Percentiles rank a stretch among this genome's conserved stretches.
phyloP scores from a whole-genome alignment of 2,113 vertebrate species.

The Gobiocypris rarus region DNA sequence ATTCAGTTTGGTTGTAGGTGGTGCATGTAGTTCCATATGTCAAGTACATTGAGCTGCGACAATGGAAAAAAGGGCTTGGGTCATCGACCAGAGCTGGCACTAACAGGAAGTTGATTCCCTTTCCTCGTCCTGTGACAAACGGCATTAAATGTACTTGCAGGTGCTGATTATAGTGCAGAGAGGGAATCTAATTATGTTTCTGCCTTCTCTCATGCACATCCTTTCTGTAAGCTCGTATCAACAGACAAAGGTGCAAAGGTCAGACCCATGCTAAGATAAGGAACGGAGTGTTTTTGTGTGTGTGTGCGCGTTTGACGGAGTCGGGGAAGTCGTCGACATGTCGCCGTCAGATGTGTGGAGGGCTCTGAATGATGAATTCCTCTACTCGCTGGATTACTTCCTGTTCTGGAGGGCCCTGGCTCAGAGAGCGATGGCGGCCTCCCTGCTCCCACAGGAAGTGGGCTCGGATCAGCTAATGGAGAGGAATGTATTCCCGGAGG shows the following conservation, averaged over 20 bases:
- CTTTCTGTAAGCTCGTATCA: constrained; percentile 34
- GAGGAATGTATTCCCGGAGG: constrained; percentile 56
- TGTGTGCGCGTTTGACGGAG: constrained; percentile 21
- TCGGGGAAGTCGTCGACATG: constrained; percentile 31
- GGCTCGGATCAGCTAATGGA: constrained; percentile 55
- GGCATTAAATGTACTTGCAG: not conserved
- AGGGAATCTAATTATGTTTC: constrained; percentile 21
- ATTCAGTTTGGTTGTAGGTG: not conserved
- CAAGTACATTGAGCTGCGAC: not conserved
- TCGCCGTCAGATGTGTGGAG: constrained; percentile 47
- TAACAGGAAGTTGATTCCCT: constrained; percentile 33
- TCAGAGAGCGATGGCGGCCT: constrained; percentile 43
- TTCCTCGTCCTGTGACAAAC: constrained; percentile 26
- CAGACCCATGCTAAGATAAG: constrained; percentile 47
- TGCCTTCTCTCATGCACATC: constrained; percentile 10
- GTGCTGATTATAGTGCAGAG: constrained; percentile 3
- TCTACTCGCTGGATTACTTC: constrained; percentile 60
- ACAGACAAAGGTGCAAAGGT: constrained; percentile 22
- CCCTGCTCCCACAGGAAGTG: constrained; percentile 61
- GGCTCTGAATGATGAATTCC: constrained; percentile 58
- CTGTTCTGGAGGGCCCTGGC: constrained; percentile 58
- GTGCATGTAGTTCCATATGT: not conserved
- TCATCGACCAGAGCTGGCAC: constrained; percentile 42
- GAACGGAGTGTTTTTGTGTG: constrained; percentile 14
- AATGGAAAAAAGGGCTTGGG: constrained; percentile 34